These are phyloP conservation scores for Cynopterus brachyotis DNA, from an alignment of 2,113 vertebrate species.

Conservation along the genomic window DNA sequence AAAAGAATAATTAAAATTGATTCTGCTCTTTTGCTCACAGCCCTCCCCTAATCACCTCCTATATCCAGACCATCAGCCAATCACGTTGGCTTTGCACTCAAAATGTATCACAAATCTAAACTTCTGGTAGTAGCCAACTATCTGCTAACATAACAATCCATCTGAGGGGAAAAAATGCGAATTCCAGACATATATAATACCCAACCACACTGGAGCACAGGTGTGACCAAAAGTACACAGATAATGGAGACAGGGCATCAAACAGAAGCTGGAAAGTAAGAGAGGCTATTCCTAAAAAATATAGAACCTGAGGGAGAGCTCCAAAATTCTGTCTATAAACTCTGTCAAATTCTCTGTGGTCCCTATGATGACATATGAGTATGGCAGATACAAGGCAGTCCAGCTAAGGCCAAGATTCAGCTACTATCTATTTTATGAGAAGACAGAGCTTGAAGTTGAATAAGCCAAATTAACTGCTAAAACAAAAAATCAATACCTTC, in stretches of 20 bases:
- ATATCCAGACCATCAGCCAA: neutral
- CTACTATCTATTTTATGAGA: fast-evolving
- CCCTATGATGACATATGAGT: neutral
- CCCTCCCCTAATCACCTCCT: no score
- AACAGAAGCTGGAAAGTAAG: neutral
- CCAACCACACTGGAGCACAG: neutral
- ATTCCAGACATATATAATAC: neutral
- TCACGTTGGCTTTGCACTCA: neutral
- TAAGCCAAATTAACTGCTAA: neutral
- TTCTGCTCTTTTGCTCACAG: neutral
- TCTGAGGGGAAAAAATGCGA: neutral
- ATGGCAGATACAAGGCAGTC: neutral
- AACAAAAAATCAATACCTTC: neutral
- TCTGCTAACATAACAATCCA: neutral
- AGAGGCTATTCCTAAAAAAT: neutral
- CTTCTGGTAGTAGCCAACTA: neutral
- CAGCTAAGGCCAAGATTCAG: neutral
- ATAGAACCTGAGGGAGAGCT: neutral
- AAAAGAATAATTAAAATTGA: neutral
- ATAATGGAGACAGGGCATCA: neutral
- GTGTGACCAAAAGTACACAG: neutral
- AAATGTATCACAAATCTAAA: neutral
- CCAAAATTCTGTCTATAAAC: neutral
- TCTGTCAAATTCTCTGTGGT: neutral
- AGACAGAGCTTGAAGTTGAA: neutral